A percentile compares a stretch with the other conserved stretches of the same genome.
phyloP scores from a whole-genome alignment of 2,888 invertebrate species.

The Linnaemya vulpina region DNA sequence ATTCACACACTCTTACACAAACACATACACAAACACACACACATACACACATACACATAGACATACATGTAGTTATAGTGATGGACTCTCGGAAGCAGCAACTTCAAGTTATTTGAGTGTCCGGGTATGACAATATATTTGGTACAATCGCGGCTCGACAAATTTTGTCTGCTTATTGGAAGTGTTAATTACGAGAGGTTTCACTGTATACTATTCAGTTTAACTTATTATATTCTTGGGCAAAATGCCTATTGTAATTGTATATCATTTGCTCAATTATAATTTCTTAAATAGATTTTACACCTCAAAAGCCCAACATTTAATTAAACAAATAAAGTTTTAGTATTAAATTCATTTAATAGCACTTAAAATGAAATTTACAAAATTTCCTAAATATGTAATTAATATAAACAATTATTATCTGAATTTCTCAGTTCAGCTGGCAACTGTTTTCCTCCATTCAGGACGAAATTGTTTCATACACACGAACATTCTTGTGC shows the following conservation, averaged over 20 bases:
- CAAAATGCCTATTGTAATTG: neutral
- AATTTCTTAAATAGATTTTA: neutral
- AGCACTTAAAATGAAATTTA: conserved; percentile 46
- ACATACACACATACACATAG: no score
- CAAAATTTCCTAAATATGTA: conserved; percentile 11
- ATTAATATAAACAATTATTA: conserved; percentile 1
- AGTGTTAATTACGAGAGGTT: no score
- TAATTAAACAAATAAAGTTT: neutral
- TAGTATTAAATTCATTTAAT: conserved; percentile 30
- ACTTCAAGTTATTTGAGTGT: no score
- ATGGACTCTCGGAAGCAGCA: no score
- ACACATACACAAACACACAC: no score
- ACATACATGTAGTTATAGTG: no score
- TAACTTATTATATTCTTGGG: neutral
- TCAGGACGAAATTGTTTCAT: neutral
- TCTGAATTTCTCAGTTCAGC: neutral
- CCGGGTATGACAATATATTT: no score
- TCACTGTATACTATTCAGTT: neutral
- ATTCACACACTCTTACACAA: no score
- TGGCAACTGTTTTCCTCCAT: neutral
- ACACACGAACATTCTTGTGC: neutral
- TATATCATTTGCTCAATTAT: conserved; percentile 25
- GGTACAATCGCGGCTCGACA: no score
- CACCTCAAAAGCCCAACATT: conserved; percentile 23
- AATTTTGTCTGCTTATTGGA: no score